Evolutionary conservation across 1,140 invertebrate species (phyloP), one percentile per base, ranked within the genome.

Genomic region (Drosophila chauvacae): DNA sequence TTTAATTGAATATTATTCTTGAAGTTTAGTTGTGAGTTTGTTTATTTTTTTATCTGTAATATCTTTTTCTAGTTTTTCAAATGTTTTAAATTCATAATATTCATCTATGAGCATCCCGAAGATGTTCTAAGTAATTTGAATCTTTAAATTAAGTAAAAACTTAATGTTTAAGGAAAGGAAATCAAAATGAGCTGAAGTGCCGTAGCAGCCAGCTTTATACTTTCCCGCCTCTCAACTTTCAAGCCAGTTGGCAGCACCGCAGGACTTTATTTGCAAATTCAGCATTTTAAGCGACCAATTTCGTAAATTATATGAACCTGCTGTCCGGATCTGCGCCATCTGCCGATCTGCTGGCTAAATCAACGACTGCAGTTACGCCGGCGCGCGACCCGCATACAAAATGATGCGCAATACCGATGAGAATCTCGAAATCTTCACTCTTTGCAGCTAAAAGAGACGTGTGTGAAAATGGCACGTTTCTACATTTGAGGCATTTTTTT

Each of bases 381-480:
- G 37, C 35, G 16, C 37, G 69, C 55, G 66, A 71, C 23, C 37
- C 23, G 69, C 69, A 71, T 72, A 72, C 69, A 72, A 72, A 55
- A 71, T 72, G 66, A 72, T 70, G 53, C 66, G 53, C 69, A 60
- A 71, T 72, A 18, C 37, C 35, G 66, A 72, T 72, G 66, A 59
- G 69, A 68, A 72, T 72, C 69, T 72, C 53, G 42, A 72, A 72
- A 72, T 72, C 69, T 72, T 71, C n/a, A 30, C 69, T 72, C 53
- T 64, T 64, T 70, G 69, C 69, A 85, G 56, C 69, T 20, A 51
- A 1, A 64, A 66, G 62, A 63, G 73, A 85, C 81, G 81, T 85
- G 81, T 85, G 81, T 85, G 81, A 85, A 85, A 85, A 85, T 85
- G 81, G 81, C 81, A 85, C 81, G 81, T 85, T 85, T 85, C 77